Conservation (phyloP, 2,888 invertebrate species). For the Isoperla grammatica region DNA sequence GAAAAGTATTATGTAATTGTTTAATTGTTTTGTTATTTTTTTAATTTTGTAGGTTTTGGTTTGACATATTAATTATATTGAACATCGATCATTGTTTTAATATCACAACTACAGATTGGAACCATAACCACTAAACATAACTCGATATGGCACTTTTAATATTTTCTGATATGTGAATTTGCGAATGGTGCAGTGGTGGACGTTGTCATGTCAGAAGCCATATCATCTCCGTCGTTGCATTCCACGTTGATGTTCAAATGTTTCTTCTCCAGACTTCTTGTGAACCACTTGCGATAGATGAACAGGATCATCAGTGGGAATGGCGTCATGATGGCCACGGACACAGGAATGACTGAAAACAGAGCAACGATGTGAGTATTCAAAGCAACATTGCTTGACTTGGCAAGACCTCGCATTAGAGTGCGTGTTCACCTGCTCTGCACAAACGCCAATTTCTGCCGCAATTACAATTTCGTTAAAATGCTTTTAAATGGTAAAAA, state of each 20-base stretch:
- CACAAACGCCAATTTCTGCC: not conserved
- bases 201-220: not conserved
- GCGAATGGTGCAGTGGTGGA: no score
- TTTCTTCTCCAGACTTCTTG: not conserved
- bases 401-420: not conserved
- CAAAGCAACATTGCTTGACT: constrained; percentile 9
- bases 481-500: no score
- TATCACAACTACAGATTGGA: no score
- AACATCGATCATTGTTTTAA: no score
- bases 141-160: no score
- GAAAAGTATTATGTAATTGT: no score
- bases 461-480: no score
- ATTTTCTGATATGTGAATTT: no score
- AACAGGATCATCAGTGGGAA: constrained; percentile 64
- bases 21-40: no score
- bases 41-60: no score
- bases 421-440: not conserved
- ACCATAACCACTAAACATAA: no score
- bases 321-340: constrained; percentile 91
- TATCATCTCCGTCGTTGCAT: not conserved
- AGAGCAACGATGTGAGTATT: constrained; percentile 27
- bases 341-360: constrained; percentile 77
- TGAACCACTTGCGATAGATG: constrained; percentile 17
- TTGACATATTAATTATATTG: no score
- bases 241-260: not conserved